Evolutionary conservation across 2,797 vertebrate species (phyloP), one percentile per base, ranked within the genome.

Genomic region (Sebastolobus altivelis): DNA sequence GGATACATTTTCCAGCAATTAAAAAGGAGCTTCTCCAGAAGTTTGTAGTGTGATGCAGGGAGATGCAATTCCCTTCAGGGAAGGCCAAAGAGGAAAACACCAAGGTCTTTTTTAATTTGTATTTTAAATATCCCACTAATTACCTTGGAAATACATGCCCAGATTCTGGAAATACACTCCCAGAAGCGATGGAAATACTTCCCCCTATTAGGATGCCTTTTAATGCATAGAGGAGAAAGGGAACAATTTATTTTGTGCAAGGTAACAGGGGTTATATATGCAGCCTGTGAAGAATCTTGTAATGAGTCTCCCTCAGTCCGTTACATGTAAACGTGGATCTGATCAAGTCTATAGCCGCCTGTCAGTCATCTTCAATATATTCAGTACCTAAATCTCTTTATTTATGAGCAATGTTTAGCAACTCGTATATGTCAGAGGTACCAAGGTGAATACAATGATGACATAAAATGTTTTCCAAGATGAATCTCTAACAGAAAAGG

Each of bases 151-250:
- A 66, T 43, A 61, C 16, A 18, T 25, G 40, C 6, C 9, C 31
- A 38, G 18, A 65, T 70, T 78, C 59, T 70, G 14, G 55, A 77
- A 29, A 56, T 65, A 37, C 22, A 46, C 12, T 72, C 22, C 62
- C 62, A 65, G 22, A 79, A 52, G 69, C 31, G 29, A 12, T 29
- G 22, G 4, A 49, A 58, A 29, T 49, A 49, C 2, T 0, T 52
- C 8, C 38, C n/a, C 20, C 14, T 65, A 1, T 72, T 20, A 20
- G 54, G 65, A 46, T 16, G 37, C 11, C 27, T 49, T 9, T 58
- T 13, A 37, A 16, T 54, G 13, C 22, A 54, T 4, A 35, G 2
- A 60, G 40, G 38, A 37, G n/a, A 59, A 66, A 54, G 38, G 16
- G 40, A 65, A 12, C 13, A 13, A 29, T 66, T 10, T 46, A 65